A percentile compares a stretch with the other conserved stretches of the same genome.
Conservation (phyloP, 2,113 vertebrate genomes). For the Tylochromis polylepis region DNA sequence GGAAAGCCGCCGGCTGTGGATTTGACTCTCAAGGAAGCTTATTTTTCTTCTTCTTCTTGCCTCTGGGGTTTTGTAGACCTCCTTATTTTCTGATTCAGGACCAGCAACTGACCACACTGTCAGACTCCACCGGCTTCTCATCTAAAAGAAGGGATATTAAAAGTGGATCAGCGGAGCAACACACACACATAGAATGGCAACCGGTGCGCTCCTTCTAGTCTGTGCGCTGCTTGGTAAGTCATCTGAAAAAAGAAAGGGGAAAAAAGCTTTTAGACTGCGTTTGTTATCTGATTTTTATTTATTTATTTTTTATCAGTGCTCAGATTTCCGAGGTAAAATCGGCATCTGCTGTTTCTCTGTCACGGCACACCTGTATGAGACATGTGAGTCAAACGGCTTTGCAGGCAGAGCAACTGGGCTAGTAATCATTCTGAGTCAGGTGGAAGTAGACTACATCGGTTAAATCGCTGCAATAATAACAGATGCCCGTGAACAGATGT, state of each 20-base stretch:
- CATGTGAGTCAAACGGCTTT: background rate
- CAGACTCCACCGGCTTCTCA: background rate
- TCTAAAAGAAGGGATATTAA: conserved; percentile 20
- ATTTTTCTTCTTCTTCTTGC: background rate
- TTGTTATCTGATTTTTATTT: background rate
- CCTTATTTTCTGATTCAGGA: background rate
- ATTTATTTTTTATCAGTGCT: background rate
- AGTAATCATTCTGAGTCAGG: conserved; percentile 38
- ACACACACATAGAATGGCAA: conserved; percentile 65
- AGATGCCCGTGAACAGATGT: conserved; percentile 48
- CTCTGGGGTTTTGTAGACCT: background rate
- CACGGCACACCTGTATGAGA: conserved; percentile 42
- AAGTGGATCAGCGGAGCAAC: conserved; percentile 41
- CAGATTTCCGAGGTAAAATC: background rate
- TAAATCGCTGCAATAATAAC: conserved; percentile 44
- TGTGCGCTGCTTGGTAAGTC: conserved; percentile 71
- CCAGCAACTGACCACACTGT: background rate
- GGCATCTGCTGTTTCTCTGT: background rate
- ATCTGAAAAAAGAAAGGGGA: background rate
- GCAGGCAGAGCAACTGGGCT: background rate
- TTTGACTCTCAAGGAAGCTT: conserved; percentile 17
- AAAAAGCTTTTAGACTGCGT: background rate
- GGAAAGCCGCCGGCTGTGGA: conserved; percentile 22
- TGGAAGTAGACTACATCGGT: conserved; percentile 26
- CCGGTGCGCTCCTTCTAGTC: conserved; percentile 62